These are phyloP conservation scores for Petrocephalus microphthalmus DNA, from an alignment of 2,113 vertebrate species.

Conservation along the genomic window DNA sequence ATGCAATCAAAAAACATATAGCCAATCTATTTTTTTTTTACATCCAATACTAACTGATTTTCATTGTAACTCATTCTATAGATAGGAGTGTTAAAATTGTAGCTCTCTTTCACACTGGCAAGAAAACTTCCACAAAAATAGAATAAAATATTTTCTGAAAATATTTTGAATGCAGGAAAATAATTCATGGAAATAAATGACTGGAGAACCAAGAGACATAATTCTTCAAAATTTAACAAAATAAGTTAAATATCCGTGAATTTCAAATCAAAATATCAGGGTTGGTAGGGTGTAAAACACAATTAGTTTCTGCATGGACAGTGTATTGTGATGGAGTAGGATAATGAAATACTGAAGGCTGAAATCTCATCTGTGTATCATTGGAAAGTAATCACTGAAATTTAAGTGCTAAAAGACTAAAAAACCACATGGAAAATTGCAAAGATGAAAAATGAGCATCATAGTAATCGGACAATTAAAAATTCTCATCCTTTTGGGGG, in stretches of 20 bases:
- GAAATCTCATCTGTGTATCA: not conserved
- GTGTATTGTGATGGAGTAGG: not conserved
- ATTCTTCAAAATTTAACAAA: not conserved
- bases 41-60: not conserved
- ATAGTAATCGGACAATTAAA: not conserved
- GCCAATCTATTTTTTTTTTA: not conserved
- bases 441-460: not conserved
- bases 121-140: not conserved
- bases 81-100: not conserved
- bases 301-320: not conserved
- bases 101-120: no score
- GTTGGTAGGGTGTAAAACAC: not conserved
- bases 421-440: not conserved
- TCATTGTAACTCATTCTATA: not conserved
- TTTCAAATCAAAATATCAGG: not conserved
- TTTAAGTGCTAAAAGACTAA: not conserved
- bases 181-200: not conserved
- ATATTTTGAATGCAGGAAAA: not conserved
- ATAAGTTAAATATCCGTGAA: not conserved
- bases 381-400: constrained; percentile 2
- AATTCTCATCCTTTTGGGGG: not conserved
- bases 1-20: not conserved
- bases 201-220: not conserved
- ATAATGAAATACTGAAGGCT: not conserved
- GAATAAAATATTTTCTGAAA: not conserved